A percentile compares a stretch with the other conserved stretches of the same genome.
Evolutionary conservation across 2,888 invertebrate genomes (phyloP).

Genomic region (Odontocolon sp.): DNA sequence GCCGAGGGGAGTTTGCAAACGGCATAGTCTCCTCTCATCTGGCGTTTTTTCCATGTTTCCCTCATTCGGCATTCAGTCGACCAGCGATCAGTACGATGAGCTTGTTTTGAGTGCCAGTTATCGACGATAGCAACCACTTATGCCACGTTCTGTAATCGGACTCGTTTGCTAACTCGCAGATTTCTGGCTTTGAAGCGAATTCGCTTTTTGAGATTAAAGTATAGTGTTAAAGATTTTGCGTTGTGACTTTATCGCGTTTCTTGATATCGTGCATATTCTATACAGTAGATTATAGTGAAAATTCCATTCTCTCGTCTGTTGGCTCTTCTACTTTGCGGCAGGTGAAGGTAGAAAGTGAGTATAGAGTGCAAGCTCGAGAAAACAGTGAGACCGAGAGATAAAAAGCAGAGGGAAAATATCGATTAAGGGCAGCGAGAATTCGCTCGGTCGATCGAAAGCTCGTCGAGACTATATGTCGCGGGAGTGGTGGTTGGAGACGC

Average conservation of each 20-base stretch:
- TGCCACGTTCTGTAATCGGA: slow-evolving; percentile 25
- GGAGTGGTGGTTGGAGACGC: slow-evolving; percentile 26
- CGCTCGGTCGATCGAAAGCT: slow-evolving; percentile 29
- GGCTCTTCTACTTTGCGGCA: not conserved
- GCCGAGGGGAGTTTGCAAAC: slow-evolving; percentile 35
- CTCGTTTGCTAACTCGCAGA: not conserved
- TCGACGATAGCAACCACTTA: slow-evolving; percentile 52
- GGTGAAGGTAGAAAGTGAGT: not conserved
- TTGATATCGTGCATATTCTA: not conserved
- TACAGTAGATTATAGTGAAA: not conserved
- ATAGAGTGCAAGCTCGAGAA: not conserved
- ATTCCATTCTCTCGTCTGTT: not conserved
- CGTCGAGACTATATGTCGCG: not conserved
- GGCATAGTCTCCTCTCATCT: slow-evolving; percentile 27
- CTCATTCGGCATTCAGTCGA: not conserved
- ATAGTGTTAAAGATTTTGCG: too few species aligned
- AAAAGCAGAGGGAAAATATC: not conserved
- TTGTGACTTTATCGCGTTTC: too few species aligned
- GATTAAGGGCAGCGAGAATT: slow-evolving; percentile 19
- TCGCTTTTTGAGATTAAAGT: slow-evolving; percentile 26
- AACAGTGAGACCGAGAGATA: slow-evolving; percentile 21
- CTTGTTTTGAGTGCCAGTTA: slow-evolving; percentile 42
- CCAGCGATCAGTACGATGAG: slow-evolving; percentile 25
- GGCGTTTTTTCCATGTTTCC: slow-evolving; percentile 8
- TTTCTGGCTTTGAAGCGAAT: not conserved